Conservation (phyloP, 2,888 invertebrate genomes). For the Quadriops clusia region DNA sequence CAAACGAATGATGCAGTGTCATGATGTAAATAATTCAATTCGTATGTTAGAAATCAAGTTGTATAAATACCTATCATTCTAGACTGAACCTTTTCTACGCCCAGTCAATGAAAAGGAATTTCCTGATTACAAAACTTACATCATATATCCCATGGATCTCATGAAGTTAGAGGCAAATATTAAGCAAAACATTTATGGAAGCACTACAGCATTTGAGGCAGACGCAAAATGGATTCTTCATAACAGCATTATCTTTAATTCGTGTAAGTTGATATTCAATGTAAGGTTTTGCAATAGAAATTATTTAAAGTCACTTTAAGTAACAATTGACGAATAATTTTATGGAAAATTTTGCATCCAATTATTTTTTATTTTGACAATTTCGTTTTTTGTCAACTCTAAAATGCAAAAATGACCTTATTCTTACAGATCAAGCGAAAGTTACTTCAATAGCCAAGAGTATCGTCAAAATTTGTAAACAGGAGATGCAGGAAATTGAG, state of each 20-base stretch:
- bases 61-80: conserved; percentile 17
- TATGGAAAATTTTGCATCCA: conserved; percentile 1
- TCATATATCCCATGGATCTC: conserved; percentile 82
- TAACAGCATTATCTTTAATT: conserved; percentile 83
- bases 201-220: conserved; percentile 78
- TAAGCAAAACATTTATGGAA: conserved; percentile 61
- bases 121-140: conserved; percentile 68
- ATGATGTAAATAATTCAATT: conserved; percentile 52
- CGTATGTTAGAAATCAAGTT: background rate
- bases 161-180: conserved; percentile 65
- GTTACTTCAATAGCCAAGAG: conserved; percentile 64
- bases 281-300: conserved; percentile 5
- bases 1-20: conserved; percentile 65
- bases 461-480: conserved; percentile 71
- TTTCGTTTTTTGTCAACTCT: too few species aligned
- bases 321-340: background rate
- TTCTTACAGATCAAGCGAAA: conserved; percentile 57
- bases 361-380: background rate
- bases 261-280: conserved; percentile 48
- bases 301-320: background rate
- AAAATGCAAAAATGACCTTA: too few species aligned
- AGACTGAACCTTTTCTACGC: conserved; percentile 70
- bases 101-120: conserved; percentile 60
- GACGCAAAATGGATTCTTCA: conserved; percentile 92
- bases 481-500: conserved; percentile 86